Evolutionary conservation across 2,888 invertebrate genomes (phyloP).

Genomic region (Lycaena phlaeas): DNA sequence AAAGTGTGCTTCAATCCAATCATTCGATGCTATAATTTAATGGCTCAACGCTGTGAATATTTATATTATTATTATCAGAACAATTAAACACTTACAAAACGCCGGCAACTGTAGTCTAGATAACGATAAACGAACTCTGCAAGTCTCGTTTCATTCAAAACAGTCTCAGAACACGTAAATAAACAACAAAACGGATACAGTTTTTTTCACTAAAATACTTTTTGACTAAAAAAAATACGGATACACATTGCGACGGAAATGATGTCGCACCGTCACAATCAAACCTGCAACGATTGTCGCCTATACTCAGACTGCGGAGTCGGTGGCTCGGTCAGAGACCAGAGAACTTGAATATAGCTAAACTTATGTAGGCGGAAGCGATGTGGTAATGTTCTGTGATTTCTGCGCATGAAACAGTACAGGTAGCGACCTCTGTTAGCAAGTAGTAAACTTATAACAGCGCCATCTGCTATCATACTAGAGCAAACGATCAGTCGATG

Average conservation of each 20-base stretch:
- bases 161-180: conserved; percentile 13
- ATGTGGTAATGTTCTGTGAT: conserved; percentile 18
- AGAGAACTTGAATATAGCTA: conserved; percentile 14
- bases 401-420: conserved; percentile 12
- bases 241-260: conserved; percentile 18
- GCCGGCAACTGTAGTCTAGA: conserved; percentile 17
- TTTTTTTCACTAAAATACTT: conserved; percentile 20
- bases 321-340: conserved; percentile 3
- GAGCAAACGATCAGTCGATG: no score
- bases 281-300: conserved; percentile 17
- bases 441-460: neutral
- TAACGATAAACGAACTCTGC: no score
- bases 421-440: conserved; percentile 12
- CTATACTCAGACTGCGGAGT: conserved; percentile 19
- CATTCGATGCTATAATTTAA: neutral
- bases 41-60: neutral
- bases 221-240: conserved; percentile 19
- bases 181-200: conserved; percentile 16
- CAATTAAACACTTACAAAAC: conserved; percentile 22
- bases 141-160: conserved; percentile 12
- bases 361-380: conserved; percentile 21
- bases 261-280: conserved; percentile 14
- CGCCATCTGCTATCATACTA: conserved; percentile 8
- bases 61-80: conserved; percentile 16
- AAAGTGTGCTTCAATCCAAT: no score